A percentile compares a stretch with the other conserved stretches of the same genome.
Conservation (phyloP, 2,113 vertebrate species). For the Pseudolaguvia tuberculata region DNA sequence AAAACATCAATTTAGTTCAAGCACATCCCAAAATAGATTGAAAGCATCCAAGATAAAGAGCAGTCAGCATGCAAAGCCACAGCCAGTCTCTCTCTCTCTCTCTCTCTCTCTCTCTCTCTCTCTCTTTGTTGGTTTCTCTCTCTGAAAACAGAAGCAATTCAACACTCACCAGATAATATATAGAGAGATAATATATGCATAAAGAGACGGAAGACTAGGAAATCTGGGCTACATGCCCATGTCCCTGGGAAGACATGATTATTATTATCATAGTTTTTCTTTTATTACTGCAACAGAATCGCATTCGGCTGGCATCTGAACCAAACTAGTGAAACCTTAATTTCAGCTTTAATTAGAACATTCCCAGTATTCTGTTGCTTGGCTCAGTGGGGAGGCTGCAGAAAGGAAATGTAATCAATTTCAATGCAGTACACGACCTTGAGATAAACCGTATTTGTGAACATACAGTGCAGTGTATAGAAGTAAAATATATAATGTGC, state of each 20-base stretch:
- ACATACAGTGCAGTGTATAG: too few relatives aligned
- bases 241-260: conserved; percentile 46
- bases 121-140: conserved; percentile 38
- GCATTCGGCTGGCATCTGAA: conserved; percentile 22
- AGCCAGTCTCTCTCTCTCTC: conserved; percentile 25
- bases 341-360: conserved; percentile 39
- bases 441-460: too few relatives aligned
- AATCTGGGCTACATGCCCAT: conserved; percentile 32
- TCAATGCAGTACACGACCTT: conserved; percentile 20
- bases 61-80: conserved; percentile 51
- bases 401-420: conserved; percentile 10
- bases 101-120: conserved; percentile 29
- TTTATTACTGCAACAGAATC: conserved; percentile 26
- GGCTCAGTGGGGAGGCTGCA: not conserved
- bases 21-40: conserved; percentile 51
- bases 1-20: conserved; percentile 44
- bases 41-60: conserved; percentile 53
- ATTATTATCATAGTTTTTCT: conserved; percentile 49
- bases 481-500: too few relatives aligned
- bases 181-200: conserved; percentile 17
- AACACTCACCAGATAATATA: conserved; percentile 8
- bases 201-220: conserved; percentile 7
- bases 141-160: conserved; percentile 37
- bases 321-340: conserved; percentile 30
- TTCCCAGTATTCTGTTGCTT: not conserved